Conservation (phyloP, 1,140 invertebrate genomes). For the Zophobas atratus region DNA sequence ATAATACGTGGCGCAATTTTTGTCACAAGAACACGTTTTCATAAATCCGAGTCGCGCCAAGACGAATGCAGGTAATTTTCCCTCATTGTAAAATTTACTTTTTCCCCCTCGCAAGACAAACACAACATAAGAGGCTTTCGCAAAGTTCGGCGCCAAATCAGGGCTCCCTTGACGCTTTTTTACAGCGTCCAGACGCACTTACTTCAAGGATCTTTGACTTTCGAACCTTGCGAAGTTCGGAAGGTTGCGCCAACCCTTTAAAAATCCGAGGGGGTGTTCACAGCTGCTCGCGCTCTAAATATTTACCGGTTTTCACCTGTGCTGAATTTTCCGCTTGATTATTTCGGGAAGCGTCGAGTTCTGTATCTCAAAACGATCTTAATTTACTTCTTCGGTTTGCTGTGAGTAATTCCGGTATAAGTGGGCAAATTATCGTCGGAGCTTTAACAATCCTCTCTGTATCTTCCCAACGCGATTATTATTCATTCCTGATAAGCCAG, state of each 20-base stretch:
- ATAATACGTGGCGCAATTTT: too few species aligned
- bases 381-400: conserved; percentile 4
- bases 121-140: conserved; percentile 28
- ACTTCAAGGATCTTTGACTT: not conserved
- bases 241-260: too few species aligned
- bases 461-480: not conserved
- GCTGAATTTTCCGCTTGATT: too few species aligned
- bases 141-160: conserved; percentile 8
- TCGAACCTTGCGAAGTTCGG: not conserved
- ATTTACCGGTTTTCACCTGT: too few species aligned
- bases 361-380: not conserved
- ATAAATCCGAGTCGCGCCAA: not conserved
- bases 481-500: not conserved
- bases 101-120: not conserved
- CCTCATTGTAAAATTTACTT: not conserved
- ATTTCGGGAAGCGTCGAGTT: too few species aligned
- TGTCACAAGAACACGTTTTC: too few species aligned
- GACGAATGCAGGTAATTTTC: not conserved
- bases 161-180: conserved; percentile 1
- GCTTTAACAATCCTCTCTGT: not conserved
- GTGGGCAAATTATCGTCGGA: conserved; percentile 12
- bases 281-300: too few species aligned
- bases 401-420: not conserved
- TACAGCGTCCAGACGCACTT: conserved; percentile 4
- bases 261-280: too few species aligned